Evolutionary conservation across 2,113 vertebrate species (phyloP).

Genomic region (Lamprotornis superbus): DNA sequence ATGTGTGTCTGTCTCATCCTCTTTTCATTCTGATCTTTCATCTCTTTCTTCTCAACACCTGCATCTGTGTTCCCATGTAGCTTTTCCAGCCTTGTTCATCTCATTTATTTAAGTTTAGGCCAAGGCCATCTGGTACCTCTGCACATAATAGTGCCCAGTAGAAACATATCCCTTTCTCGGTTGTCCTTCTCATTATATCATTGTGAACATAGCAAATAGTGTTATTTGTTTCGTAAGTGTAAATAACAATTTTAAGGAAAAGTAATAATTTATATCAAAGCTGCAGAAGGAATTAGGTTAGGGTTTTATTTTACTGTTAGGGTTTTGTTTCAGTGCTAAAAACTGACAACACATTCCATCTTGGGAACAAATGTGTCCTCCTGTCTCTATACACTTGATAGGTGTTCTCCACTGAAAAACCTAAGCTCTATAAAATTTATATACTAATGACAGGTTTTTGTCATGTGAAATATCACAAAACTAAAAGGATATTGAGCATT

Average conservation of each 20-base stretch:
- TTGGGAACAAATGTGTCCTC: not conserved
- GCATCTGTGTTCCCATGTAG: not conserved
- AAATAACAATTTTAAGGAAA: not conserved
- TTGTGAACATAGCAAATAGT: not conserved
- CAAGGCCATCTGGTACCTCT: not conserved
- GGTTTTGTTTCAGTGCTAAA: not conserved
- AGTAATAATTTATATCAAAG: not conserved
- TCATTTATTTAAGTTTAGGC: not conserved
- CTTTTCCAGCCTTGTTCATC: not conserved
- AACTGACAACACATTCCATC: not conserved
- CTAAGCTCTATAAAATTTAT: not conserved
- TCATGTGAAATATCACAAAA: not conserved
- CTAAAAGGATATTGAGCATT: not conserved
- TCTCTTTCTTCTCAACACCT: not conserved
- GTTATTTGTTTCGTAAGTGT: not conserved
- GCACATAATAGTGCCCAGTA: not conserved
- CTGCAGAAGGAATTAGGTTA: not conserved
- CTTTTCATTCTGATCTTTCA: not conserved
- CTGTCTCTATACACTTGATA: not conserved
- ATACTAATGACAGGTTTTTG: not conserved
- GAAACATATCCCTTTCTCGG: not conserved
- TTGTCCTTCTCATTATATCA: not conserved
- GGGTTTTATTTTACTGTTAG: not conserved
- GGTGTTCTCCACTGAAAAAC: not conserved
- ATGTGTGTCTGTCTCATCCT: not conserved